These are phyloP conservation scores for Rhagonycha fulva DNA, from an alignment of 2,888 invertebrate species.

Conservation along the genomic window DNA sequence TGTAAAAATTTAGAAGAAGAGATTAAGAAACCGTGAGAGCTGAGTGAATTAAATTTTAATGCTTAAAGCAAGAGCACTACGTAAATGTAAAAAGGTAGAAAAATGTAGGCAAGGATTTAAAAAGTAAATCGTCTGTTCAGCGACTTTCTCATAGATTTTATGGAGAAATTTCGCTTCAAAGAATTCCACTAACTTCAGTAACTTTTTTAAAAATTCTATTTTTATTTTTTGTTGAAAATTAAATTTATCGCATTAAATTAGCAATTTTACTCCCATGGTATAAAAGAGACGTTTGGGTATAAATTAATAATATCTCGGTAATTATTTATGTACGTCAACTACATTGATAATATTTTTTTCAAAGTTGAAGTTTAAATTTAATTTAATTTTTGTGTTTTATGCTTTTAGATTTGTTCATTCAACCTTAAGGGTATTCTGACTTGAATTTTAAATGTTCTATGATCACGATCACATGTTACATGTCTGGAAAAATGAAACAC, in stretches of 20 bases:
- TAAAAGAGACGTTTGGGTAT: neutral
- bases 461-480: neutral
- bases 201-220: neutral
- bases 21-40: conserved; percentile 27
- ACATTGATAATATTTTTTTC: neutral
- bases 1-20: conserved; percentile 20
- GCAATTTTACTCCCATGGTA: neutral
- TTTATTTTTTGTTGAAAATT: neutral
- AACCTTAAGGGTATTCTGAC: conserved; percentile 1
- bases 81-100: conserved; percentile 21
- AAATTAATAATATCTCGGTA: neutral
- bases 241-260: neutral
- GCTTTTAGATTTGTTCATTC: conserved; percentile 1
- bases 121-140: conserved; percentile 20
- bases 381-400: neutral
- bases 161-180: neutral
- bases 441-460: neutral
- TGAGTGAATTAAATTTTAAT: conserved; percentile 30
- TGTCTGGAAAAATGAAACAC: neutral
- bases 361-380: neutral
- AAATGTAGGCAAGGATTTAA: conserved; percentile 21
- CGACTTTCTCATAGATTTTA: conserved; percentile 12
- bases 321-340: neutral
- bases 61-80: conserved; percentile 24
- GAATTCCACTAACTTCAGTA: neutral